Evolutionary conservation across 2,888 invertebrate genomes (phyloP).

Genomic region (Phania funesta): DNA sequence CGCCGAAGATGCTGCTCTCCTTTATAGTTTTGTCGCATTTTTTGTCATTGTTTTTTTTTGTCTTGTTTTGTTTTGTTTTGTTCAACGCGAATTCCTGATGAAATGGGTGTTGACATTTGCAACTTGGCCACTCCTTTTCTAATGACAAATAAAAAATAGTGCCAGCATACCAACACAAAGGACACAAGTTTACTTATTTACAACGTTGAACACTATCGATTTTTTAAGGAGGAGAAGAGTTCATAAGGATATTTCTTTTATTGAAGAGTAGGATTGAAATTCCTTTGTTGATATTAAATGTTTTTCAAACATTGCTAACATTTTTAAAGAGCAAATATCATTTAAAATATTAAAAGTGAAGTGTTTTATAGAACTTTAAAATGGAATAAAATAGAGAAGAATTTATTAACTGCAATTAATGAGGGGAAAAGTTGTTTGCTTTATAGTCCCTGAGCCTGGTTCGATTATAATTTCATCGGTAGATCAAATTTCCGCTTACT

Average conservation of each 20-base stretch:
- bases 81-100: slow-evolving; percentile 46
- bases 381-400: no score
- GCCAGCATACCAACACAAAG: slow-evolving; percentile 2
- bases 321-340: no score
- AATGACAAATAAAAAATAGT: slow-evolving; percentile 43
- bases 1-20: slow-evolving; percentile 57
- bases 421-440: no score
- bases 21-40: slow-evolving; percentile 12
- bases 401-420: no score
- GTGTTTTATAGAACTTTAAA: no score
- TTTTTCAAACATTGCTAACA: no score
- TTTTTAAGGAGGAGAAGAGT: not conserved
- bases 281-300: no score
- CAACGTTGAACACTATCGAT: slow-evolving; percentile 1
- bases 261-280: no score
- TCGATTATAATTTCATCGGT: no score
- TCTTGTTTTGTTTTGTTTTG: slow-evolving; percentile 28
- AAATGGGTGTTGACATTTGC: slow-evolving; percentile 67
- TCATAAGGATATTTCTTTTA: not conserved
- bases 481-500: no score
- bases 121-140: slow-evolving; percentile 62
- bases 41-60: slow-evolving; percentile 13
- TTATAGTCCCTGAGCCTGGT: no score
- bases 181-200: not conserved
- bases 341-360: no score